Conservation (phyloP, 2,888 invertebrate species). For the Tinea pellionella region DNA sequence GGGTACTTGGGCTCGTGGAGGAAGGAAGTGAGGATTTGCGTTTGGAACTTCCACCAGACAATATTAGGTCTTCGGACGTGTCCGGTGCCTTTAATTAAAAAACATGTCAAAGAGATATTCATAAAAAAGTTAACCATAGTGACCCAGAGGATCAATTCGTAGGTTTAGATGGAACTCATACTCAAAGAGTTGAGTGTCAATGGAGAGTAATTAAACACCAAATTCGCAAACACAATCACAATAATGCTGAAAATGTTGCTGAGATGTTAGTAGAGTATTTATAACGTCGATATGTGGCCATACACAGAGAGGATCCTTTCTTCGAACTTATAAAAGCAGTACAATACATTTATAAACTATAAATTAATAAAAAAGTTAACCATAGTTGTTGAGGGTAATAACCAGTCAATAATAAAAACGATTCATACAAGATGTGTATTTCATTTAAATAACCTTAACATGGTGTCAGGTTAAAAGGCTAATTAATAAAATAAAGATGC, state of each 20-base stretch:
- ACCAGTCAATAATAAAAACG: too few species aligned
- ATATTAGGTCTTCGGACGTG: background rate
- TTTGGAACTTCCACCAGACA: background rate
- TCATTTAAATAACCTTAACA: too few species aligned
- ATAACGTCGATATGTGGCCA: background rate
- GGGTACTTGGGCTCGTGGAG: constrained; percentile 14
- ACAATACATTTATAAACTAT: too few species aligned
- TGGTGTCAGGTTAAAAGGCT: too few species aligned
- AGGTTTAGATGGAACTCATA: background rate
- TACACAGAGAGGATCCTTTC: background rate
- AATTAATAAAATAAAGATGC: background rate
- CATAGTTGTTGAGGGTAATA: too few species aligned
- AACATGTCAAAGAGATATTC: constrained; percentile 4
- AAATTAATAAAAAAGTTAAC: too few species aligned
- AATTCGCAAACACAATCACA: background rate
- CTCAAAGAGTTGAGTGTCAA: background rate
- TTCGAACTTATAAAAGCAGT: background rate
- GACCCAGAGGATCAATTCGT: background rate
- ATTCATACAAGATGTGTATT: too few species aligned
- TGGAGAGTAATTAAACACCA: constrained; percentile 6
- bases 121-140: background rate
- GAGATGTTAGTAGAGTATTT: constrained; percentile 1
- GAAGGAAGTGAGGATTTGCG: constrained; percentile 10
- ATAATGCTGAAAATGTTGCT: background rate
- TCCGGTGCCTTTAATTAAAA: constrained; percentile 9